phyloP scores from a whole-genome alignment of 2,113 vertebrate genomes.

The Pterocles gutturalis region DNA sequence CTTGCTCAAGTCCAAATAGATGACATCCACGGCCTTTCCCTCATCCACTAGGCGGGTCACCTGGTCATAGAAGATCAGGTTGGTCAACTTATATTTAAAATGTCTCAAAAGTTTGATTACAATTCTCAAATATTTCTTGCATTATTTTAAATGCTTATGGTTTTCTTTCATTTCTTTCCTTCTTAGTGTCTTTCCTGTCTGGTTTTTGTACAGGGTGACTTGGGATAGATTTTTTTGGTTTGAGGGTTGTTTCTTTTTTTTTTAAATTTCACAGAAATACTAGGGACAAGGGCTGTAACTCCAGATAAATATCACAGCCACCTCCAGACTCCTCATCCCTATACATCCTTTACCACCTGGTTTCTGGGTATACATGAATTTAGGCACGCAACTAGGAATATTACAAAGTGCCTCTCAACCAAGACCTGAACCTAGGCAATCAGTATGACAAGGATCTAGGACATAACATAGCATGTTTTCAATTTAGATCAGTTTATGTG shows the following conservation, averaged over 20 bases:
- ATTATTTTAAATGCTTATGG: neutral
- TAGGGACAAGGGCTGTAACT: neutral
- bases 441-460: neutral
- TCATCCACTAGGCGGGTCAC: too few relatives aligned
- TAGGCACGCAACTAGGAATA: neutral
- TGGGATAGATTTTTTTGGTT: neutral
- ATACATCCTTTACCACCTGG: accelerated
- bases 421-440: neutral
- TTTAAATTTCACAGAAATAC: neutral
- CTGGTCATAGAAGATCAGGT: too few relatives aligned
- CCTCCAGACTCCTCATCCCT: neutral
- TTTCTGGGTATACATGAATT: neutral
- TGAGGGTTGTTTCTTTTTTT: neutral
- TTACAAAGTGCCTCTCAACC: neutral
- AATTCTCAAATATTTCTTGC: neutral
- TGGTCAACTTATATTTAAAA: neutral
- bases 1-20: too few relatives aligned
- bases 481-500: neutral
- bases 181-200: neutral
- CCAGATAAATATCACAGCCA: neutral
- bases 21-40: too few relatives aligned
- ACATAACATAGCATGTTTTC: neutral
- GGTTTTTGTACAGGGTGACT: neutral
- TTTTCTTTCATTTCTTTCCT: neutral
- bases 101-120: neutral